Conservation (phyloP, 2,888 invertebrate species). For the Calameuta idolon region DNA sequence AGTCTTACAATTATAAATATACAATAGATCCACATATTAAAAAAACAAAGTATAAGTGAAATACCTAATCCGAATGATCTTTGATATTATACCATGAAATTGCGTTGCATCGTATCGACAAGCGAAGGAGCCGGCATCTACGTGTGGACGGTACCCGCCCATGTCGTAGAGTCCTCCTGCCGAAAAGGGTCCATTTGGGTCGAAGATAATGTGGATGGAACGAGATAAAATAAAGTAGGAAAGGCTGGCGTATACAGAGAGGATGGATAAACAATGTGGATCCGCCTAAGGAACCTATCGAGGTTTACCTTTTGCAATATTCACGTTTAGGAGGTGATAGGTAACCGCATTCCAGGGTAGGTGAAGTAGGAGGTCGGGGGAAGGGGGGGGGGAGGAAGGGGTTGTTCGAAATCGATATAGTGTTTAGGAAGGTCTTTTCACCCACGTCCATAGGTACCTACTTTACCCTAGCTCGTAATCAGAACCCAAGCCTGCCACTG, state of each 20-base stretch:
- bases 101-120: slow-evolving; percentile 8
- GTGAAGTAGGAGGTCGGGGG: slow-evolving; percentile 35
- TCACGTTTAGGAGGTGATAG: slow-evolving; percentile 26
- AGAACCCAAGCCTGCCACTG: slow-evolving; percentile 18
- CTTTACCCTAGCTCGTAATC: slow-evolving; percentile 28
- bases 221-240: not conserved
- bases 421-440: slow-evolving; percentile 56
- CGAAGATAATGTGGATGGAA: not conserved
- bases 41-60: not conserved
- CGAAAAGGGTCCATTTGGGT: not conserved
- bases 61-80: not conserved
- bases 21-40: not conserved
- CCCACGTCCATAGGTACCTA: slow-evolving; percentile 42
- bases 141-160: slow-evolving; percentile 27
- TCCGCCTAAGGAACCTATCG: not conserved
- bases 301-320: slow-evolving; percentile 5
- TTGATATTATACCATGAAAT: slow-evolving; percentile 27
- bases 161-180: not conserved
- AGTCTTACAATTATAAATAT: slow-evolving; percentile 4
- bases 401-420: slow-evolving; percentile 55
- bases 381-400: slow-evolving; percentile 15
- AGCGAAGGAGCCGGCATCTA: slow-evolving; percentile 36
- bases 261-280: not conserved
- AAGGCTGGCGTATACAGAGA: not conserved
- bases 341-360: slow-evolving; percentile 31